Evolutionary conservation across 2,113 vertebrate genomes (phyloP).

Genomic region (Rhinoptilus africanus): DNA sequence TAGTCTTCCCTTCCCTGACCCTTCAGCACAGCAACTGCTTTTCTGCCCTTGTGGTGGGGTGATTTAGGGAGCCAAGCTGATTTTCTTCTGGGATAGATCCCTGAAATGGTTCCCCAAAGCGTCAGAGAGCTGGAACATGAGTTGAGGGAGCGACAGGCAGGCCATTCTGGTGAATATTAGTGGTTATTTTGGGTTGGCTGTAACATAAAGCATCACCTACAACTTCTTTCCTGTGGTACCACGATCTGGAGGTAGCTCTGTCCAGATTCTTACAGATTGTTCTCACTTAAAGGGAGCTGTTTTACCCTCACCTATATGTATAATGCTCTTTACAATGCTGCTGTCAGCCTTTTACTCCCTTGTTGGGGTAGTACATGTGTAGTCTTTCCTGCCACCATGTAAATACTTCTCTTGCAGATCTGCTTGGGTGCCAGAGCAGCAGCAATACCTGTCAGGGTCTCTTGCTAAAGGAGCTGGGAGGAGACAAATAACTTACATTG

Average conservation of each 20-base stretch:
- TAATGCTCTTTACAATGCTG: background rate
- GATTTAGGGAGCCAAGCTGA: background rate
- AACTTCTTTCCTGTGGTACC: background rate
- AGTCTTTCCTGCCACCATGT: background rate
- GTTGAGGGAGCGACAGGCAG: background rate
- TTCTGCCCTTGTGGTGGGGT: background rate
- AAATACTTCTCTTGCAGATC: background rate
- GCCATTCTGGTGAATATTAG: background rate
- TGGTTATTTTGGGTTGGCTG: background rate
- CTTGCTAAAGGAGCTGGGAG: background rate
- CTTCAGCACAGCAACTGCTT: background rate
- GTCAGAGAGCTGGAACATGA: background rate
- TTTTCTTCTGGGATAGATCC: background rate
- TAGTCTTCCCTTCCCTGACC: background rate
- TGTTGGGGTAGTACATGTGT: background rate
- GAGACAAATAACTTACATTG: background rate
- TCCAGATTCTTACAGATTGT: background rate
- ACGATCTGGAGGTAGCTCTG: background rate
- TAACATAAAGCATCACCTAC: background rate
- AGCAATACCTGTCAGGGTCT: background rate
- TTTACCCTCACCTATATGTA: background rate
- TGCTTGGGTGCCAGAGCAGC: background rate
- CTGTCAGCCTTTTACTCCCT: background rate
- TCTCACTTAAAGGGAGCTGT: background rate
- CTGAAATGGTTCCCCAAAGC: background rate